Percentiles rank a stretch among this genome's conserved stretches.
Conservation (phyloP, 2,113 vertebrate genomes). For the Danionella cerebrum region DNA sequence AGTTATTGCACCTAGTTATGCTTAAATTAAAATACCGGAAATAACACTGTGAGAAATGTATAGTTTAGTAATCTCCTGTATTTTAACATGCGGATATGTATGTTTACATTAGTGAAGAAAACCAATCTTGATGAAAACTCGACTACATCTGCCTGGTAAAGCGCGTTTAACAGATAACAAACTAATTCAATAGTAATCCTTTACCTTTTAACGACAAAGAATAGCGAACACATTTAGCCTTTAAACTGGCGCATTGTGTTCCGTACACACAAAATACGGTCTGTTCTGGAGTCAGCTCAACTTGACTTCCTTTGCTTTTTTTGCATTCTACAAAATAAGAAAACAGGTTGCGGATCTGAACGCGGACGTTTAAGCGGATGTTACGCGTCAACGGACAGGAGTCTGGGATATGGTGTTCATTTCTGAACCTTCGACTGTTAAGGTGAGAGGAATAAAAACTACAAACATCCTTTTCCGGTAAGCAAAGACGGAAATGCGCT, state of each 20-base stretch:
- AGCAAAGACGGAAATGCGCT: neutral
- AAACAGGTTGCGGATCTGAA: neutral
- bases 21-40: neutral
- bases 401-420: neutral
- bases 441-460: neutral
- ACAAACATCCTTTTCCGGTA: neutral
- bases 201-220: neutral
- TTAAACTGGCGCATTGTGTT: neutral
- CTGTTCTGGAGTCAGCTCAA: neutral
- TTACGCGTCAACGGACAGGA: neutral
- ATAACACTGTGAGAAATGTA: too few relatives aligned
- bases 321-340: neutral
- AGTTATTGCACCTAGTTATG: too few relatives aligned
- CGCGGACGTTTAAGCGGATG: slow-evolving; percentile 8
- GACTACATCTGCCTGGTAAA: neutral
- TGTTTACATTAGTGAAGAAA: neutral
- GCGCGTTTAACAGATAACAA: neutral
- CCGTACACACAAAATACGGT: neutral
- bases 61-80: too few relatives aligned
- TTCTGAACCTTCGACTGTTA: too few relatives aligned
- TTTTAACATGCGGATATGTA: neutral
- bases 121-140: neutral
- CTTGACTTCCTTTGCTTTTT: neutral
- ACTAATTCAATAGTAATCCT: neutral
- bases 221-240: neutral